Conservation (phyloP, 1,140 invertebrate species). For the Phocides pigmalion region DNA sequence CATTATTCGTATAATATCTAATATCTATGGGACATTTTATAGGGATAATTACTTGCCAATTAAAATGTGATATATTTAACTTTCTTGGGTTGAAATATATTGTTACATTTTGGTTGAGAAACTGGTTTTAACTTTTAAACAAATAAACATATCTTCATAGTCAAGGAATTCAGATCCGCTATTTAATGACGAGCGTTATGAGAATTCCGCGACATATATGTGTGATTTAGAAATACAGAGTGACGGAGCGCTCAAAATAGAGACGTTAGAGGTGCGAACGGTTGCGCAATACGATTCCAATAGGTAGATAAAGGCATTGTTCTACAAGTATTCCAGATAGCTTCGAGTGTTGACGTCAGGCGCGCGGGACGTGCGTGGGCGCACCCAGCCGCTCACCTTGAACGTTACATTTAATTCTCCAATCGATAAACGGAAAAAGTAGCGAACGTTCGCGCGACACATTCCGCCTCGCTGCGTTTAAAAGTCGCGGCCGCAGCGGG, state of each 20-base stretch:
- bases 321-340: conserved; percentile 60
- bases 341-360: conserved; percentile 48
- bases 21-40: too few species aligned
- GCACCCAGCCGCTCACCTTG: conserved; percentile 69
- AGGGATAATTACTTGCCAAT: background rate
- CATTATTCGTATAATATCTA: too few species aligned
- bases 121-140: background rate
- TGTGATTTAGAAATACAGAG: conserved; percentile 33
- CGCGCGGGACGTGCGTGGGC: conserved; percentile 65
- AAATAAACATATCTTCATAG: conserved; percentile 12
- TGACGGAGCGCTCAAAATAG: conserved; percentile 46
- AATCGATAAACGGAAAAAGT: conserved; percentile 44
- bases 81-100: too few species aligned
- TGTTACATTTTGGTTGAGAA: background rate
- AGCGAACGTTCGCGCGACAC: conserved; percentile 23
- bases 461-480: background rate
- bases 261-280: conserved; percentile 61
- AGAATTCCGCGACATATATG: conserved; percentile 27
- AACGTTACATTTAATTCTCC: conserved; percentile 59
- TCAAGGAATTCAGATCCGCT: conserved; percentile 14
- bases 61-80: background rate
- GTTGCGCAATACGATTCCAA: conserved; percentile 64
- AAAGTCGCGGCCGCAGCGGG: background rate
- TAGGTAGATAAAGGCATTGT: conserved; percentile 67
- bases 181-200: conserved; percentile 27